These are phyloP conservation scores for Balearica regulorum DNA, from an alignment of 2,797 vertebrate genomes.

Conservation along the genomic window DNA sequence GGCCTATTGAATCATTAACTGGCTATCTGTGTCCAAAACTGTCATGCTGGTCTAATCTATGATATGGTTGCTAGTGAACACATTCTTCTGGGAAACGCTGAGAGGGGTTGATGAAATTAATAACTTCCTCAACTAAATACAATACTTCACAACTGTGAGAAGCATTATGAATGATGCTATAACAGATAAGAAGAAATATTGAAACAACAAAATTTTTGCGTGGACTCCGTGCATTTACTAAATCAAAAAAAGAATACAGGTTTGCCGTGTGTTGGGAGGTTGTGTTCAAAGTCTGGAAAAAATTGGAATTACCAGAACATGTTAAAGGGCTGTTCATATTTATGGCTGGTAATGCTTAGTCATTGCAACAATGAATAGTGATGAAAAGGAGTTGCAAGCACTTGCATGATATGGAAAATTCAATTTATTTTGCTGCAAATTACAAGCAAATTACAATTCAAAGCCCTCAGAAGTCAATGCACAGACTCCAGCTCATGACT, in stretches of 20 bases:
- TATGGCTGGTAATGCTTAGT: background rate
- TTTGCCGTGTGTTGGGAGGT: background rate
- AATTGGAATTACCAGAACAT: background rate
- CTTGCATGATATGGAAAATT: background rate
- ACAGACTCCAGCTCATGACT: background rate
- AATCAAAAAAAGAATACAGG: background rate
- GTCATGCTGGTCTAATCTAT: background rate
- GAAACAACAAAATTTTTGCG: background rate
- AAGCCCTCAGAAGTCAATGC: background rate
- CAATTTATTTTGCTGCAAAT: background rate
- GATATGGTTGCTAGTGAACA: background rate
- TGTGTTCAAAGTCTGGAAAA: background rate
- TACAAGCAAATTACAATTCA: background rate
- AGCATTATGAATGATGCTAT: background rate
- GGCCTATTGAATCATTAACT: background rate
- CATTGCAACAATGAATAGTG: background rate
- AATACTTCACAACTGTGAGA: background rate
- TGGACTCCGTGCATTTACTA: background rate
- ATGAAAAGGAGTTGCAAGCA: background rate
- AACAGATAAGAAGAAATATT: background rate
- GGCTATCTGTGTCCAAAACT: background rate
- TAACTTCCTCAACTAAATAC: background rate
- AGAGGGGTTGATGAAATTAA: background rate
- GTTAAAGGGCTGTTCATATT: background rate
- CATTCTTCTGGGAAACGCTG: background rate